Evolutionary conservation across 2,113 vertebrate genomes (phyloP).

Genomic region (Raja brachyura): DNA sequence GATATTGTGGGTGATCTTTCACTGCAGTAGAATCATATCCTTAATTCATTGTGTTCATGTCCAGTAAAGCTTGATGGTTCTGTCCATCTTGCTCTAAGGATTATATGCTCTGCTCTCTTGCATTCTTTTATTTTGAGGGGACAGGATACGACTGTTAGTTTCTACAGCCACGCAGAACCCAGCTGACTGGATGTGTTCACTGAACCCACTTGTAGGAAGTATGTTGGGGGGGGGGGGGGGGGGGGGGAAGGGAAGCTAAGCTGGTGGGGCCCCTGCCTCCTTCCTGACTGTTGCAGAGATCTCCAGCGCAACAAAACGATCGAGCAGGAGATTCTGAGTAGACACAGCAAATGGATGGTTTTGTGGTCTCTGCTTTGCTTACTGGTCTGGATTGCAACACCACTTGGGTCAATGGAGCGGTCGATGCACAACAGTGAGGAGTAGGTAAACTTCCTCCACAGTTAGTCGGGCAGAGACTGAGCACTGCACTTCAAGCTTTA

Average conservation of each 20-base stretch:
- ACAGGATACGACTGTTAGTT: too few relatives aligned
- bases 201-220: background rate
- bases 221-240: too few relatives aligned
- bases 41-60: too few relatives aligned
- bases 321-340: background rate
- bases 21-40: too few relatives aligned
- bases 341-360: background rate
- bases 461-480: background rate
- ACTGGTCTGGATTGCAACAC: background rate
- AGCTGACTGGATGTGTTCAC: background rate
- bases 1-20: too few relatives aligned
- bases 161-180: background rate
- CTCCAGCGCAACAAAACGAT: background rate
- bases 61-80: too few relatives aligned
- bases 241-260: too few relatives aligned
- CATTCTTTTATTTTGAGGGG: background rate
- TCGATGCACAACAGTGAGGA: background rate
- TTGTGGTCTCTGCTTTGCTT: background rate
- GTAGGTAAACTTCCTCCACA: background rate
- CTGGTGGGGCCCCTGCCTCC: background rate
- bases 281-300: background rate
- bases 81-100: too few relatives aligned
- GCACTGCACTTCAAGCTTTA: background rate
- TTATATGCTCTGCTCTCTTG: too few relatives aligned
- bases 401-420: background rate